Base-by-base conservation (phyloP, 2,888 invertebrate genomes). In the Lymantria monacha region DNA sequence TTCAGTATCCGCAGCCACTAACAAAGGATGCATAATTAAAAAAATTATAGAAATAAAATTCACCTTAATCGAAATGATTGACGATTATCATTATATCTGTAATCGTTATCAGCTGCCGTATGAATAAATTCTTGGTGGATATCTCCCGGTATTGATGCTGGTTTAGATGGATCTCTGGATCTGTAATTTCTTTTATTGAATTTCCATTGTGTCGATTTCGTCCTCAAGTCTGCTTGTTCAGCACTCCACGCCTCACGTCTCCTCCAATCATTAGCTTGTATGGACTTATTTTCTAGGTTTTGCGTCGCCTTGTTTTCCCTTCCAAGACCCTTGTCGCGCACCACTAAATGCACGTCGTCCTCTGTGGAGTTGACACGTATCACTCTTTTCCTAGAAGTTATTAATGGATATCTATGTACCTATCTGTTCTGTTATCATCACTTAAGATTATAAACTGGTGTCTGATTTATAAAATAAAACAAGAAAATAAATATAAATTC, bases 221-320 rank as follows among this genome's bases (percentile, higher is more conserved):
- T 94, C 83, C 93, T 92, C 77, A 93, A 89, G 86, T 94, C 93
- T 74, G 92, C 85, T 73, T 93, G 94, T 81, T 96, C 96, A 40
- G 96, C 96, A 72, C 96, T 96, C 97, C 97, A 97, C 31, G 97
- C 97, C 92, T 97, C 96, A 76, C 95, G 93, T 77, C 94, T 92
- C 73, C 94, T 94, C 95, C 95, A 95, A 79, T 95, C 95, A 59
- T 93, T 94, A 69, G 94, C 93, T 93, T 95, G 95, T 80, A 95
- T 93, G 71, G 95, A 94, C 87, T 95, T 95, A 92, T 93, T 95
- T 91, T 95, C 88, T 85, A 86, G 72, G 84, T 89, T 94, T 93
- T 95, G 95, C 82, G 94, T 95, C 80, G 95, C 94, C 92, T 95
- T 95, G 92, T 93, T 95, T 91, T 95, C 94, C 86, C 92, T 93